Evolutionary conservation across 2,797 vertebrate genomes (phyloP).

Genomic region (Ptychadena robeensis): DNA sequence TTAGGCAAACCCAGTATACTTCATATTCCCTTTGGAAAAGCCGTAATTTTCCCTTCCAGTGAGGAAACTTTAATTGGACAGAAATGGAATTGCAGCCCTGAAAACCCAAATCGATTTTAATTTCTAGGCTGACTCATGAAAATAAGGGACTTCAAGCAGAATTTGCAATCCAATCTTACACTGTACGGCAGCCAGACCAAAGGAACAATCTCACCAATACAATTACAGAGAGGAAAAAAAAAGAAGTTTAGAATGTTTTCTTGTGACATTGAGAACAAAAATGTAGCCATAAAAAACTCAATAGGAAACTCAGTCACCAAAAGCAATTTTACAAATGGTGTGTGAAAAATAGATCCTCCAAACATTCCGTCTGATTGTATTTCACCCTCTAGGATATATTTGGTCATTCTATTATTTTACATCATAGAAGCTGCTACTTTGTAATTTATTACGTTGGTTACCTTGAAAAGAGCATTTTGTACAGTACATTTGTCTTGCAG

Average conservation of each 20-base stretch:
- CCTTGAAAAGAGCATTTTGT: constrained; percentile 57
- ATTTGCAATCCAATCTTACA: constrained; percentile 48
- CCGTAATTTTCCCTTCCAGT: constrained; percentile 27
- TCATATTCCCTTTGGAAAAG: constrained; percentile 23
- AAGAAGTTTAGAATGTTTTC: constrained; percentile 54
- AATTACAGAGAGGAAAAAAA: constrained; percentile 29
- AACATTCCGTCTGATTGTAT: constrained; percentile 58
- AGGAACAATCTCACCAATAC: constrained; percentile 44
- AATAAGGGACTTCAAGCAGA: constrained; percentile 29
- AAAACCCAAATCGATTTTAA: constrained; percentile 46
- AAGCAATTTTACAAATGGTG: constrained; percentile 62
- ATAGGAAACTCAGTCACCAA: constrained; percentile 57
- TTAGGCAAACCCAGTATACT: background rate
- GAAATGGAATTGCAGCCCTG: constrained; percentile 22
- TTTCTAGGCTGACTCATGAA: constrained; percentile 41
- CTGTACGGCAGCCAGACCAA: constrained; percentile 12
- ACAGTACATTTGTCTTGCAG: constrained; percentile 51
- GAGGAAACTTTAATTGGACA: constrained; percentile 34
- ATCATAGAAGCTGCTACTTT: constrained; percentile 54
- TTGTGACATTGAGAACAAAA: constrained; percentile 57
- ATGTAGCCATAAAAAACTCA: constrained; percentile 56
- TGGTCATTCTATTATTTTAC: constrained; percentile 59
- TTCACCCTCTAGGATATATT: constrained; percentile 62
- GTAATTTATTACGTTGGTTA: constrained; percentile 60
- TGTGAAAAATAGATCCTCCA: constrained; percentile 59